These are phyloP conservation scores for Alviniconcha strummeri DNA, from an alignment of 2,888 invertebrate genomes.

Conservation along the genomic window DNA sequence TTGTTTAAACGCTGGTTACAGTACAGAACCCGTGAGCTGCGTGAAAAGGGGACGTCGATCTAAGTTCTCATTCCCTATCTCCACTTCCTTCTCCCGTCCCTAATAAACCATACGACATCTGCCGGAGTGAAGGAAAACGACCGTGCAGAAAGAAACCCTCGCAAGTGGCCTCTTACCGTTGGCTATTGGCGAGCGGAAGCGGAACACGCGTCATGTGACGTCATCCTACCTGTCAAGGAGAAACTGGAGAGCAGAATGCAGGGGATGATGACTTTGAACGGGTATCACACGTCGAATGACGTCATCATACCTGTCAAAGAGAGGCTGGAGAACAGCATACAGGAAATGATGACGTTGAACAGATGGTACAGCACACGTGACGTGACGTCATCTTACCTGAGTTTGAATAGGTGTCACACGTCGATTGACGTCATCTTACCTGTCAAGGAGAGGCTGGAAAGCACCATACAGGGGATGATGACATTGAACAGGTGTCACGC, in stretches of 20 bases:
- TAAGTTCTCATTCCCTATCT: too few species aligned
- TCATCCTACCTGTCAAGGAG: constrained; percentile 72
- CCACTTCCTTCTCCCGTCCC: too few species aligned
- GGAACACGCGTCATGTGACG: neutral
- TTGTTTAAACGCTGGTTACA: too few species aligned
- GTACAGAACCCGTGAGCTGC: too few species aligned
- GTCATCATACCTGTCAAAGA: constrained; percentile 72
- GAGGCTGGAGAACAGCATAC: constrained; percentile 79
- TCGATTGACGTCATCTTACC: neutral
- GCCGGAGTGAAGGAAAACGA: too few species aligned
- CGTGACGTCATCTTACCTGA: constrained; percentile 72
- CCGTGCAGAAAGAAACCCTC: too few species aligned
- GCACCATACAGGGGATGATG: constrained; percentile 78
- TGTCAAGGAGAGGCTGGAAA: constrained; percentile 79
- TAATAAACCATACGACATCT: too few species aligned
- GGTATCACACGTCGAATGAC: constrained; percentile 74
- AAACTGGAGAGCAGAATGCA: constrained; percentile 80
- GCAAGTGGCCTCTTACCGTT: too few species aligned
- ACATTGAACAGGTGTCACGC: constrained; percentile 78
- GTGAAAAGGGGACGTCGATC: too few species aligned
- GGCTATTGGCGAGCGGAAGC: neutral
- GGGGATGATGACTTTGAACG: constrained; percentile 78
- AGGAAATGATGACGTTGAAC: constrained; percentile 78
- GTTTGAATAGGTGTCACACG: too few species aligned
- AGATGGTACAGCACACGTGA: constrained; percentile 76